phyloP scores from a whole-genome alignment of 2,888 invertebrate genomes.

The Synergus itoensis region DNA sequence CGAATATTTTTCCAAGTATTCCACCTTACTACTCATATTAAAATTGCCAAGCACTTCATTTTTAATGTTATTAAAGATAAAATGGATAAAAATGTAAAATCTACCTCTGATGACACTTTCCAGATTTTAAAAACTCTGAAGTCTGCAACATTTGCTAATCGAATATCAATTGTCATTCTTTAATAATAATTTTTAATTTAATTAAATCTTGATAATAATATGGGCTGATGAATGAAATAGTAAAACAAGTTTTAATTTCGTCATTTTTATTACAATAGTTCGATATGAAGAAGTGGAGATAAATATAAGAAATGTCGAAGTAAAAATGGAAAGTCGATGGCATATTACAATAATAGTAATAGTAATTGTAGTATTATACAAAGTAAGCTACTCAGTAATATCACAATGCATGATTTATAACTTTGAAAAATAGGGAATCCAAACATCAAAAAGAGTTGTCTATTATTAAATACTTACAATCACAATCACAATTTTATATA shows the following conservation, averaged over 20 bases:
- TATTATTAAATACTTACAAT: conserved; percentile 28
- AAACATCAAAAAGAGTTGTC: conserved; percentile 42
- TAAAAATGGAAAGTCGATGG: conserved; percentile 76
- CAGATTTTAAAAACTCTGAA: not conserved
- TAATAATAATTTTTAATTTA: not conserved
- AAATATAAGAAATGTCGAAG: conserved; percentile 77
- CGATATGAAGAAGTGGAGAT: conserved; percentile 77
- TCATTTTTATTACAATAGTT: conserved; percentile 76
- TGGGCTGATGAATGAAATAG: conserved; percentile 14
- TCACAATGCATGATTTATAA: conserved; percentile 78
- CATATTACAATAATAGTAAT: conserved; percentile 60
- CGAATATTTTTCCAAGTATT: conserved; percentile 70
- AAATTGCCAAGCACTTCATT: not conserved
- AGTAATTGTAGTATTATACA: conserved; percentile 72
- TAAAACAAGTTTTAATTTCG: conserved; percentile 61
- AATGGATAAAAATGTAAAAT: conserved; percentile 37
- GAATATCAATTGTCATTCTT: conserved; percentile 33
- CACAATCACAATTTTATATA: conserved; percentile 20
- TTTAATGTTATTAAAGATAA: conserved; percentile 2
- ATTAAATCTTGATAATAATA: not conserved
- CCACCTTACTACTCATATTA: conserved; percentile 62
- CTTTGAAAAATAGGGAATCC: conserved; percentile 71
- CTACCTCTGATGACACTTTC: not conserved
- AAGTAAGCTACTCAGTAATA: conserved; percentile 77
- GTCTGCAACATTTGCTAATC: not conserved